A percentile compares a stretch with the other conserved stretches of the same genome.
These are phyloP conservation scores for Nautilus pompilius DNA, from an alignment of 1,140 invertebrate genomes.

Conservation along the genomic window DNA sequence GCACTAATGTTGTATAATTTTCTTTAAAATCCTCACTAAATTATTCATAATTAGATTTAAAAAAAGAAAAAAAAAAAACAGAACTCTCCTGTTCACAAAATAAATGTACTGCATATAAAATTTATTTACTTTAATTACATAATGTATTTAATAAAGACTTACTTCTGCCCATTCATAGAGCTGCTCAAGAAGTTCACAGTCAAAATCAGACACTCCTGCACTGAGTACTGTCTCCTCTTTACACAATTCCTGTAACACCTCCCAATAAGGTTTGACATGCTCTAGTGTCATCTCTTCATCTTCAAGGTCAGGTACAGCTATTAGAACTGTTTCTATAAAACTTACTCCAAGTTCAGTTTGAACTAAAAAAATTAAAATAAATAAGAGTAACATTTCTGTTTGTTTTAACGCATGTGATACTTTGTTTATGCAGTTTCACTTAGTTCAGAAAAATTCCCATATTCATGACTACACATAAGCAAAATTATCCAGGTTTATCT, in stretches of 20 bases:
- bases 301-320: slow-evolving; percentile 65
- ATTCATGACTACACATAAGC: no score
- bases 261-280: slow-evolving; percentile 71
- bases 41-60: no score
- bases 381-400: not conserved
- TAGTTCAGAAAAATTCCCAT: no score
- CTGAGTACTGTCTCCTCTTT: slow-evolving; percentile 66
- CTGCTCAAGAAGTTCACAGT: slow-evolving; percentile 72
- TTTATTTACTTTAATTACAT: not conserved
- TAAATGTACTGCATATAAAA: no score
- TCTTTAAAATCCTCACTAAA: no score
- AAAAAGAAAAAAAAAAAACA: no score
- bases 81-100: no score
- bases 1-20: no score
- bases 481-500: no score
- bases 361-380: slow-evolving; percentile 58
- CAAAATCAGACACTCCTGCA: slow-evolving; percentile 86
- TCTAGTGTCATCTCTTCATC: slow-evolving; percentile 53
- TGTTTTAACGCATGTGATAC: slow-evolving; percentile 1
- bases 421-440: no score
- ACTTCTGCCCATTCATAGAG: slow-evolving; percentile 75
- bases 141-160: slow-evolving; percentile 25
- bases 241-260: slow-evolving; percentile 68
- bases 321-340: slow-evolving; percentile 71
- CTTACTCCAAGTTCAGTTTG: slow-evolving; percentile 65